Evolutionary conservation across 1,140 invertebrate genomes (phyloP).

Genomic region (Bemisia tabaci): DNA sequence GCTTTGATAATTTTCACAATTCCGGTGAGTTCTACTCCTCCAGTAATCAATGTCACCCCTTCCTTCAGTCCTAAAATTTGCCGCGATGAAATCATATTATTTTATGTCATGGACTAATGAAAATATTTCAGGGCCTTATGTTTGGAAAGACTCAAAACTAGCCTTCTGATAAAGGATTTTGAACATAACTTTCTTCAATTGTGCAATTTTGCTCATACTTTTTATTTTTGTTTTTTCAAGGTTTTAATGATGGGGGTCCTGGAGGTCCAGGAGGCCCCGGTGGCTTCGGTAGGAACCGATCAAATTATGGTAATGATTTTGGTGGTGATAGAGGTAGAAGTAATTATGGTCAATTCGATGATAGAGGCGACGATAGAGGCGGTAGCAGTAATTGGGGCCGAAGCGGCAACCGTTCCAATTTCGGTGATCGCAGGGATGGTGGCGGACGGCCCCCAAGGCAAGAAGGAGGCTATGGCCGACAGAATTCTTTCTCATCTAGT

Average conservation of each 20-base stretch:
- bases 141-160: too few relatives aligned
- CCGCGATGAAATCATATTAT: too few relatives aligned
- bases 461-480: conserved; percentile 18
- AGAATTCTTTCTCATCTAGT: not conserved
- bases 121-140: too few relatives aligned
- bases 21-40: not conserved
- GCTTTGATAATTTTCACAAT: conserved; percentile 27
- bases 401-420: conserved; percentile 28
- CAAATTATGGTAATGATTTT: not conserved
- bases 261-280: conserved; percentile 25
- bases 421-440: conserved; percentile 29
- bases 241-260: conserved; percentile 22
- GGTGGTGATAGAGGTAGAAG: conserved; percentile 34
- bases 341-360: conserved; percentile 37
- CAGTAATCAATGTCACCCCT: too few relatives aligned
- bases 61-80: too few relatives aligned
- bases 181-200: too few relatives aligned
- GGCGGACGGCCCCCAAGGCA: conserved; percentile 22
- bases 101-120: too few relatives aligned
- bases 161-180: too few relatives aligned
- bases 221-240: conserved; percentile 15
- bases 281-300: conserved; percentile 29
- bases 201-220: too few relatives aligned
- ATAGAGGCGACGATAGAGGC: conserved; percentile 25
- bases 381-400: conserved; percentile 20